Percentiles rank a stretch among this genome's conserved stretches.
Evolutionary conservation across 2,888 invertebrate genomes (phyloP).

Genomic region (Heliconius erato): DNA sequence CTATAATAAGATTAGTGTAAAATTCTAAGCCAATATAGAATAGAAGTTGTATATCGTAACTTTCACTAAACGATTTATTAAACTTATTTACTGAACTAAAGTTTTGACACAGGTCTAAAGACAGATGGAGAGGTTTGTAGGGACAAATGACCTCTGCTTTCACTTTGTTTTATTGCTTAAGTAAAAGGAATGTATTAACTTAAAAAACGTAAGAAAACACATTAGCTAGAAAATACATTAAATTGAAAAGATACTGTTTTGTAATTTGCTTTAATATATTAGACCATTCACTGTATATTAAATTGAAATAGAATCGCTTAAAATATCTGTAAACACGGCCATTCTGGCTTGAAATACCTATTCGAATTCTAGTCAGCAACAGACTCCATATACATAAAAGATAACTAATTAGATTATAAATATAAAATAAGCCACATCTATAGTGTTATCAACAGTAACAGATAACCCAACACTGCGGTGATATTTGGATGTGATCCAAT

Average conservation of each 20-base stretch:
- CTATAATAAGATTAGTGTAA: neutral
- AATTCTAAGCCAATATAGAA: neutral
- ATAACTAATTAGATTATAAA: neutral
- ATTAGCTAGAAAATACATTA: neutral
- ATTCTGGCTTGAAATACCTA: too few relatives aligned
- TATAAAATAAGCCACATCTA: slow-evolving; percentile 22
- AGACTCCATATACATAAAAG: too few relatives aligned
- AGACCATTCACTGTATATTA: too few relatives aligned
- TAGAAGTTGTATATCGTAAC: slow-evolving; percentile 10
- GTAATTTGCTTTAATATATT: too few relatives aligned
- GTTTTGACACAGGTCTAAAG: slow-evolving; percentile 21
- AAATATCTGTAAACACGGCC: too few relatives aligned
- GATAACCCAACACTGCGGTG: slow-evolving; percentile 43
- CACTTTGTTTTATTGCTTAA: slow-evolving; percentile 7
- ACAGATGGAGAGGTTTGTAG: slow-evolving; percentile 9
- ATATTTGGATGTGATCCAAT: slow-evolving; percentile 47
- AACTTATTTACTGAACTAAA: slow-evolving; percentile 27
- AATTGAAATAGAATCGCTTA: too few relatives aligned
- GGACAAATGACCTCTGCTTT: neutral
- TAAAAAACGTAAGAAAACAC: neutral
- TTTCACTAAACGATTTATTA: slow-evolving; percentile 15
- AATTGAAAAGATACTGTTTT: neutral
- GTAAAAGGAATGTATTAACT: neutral
- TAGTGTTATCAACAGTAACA: slow-evolving; percentile 28
- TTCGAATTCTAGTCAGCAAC: too few relatives aligned